Evolutionary conservation across 2,888 invertebrate genomes (phyloP), one percentile per base, ranked within the genome.

Genomic region (Acrocyrtus sp.): DNA sequence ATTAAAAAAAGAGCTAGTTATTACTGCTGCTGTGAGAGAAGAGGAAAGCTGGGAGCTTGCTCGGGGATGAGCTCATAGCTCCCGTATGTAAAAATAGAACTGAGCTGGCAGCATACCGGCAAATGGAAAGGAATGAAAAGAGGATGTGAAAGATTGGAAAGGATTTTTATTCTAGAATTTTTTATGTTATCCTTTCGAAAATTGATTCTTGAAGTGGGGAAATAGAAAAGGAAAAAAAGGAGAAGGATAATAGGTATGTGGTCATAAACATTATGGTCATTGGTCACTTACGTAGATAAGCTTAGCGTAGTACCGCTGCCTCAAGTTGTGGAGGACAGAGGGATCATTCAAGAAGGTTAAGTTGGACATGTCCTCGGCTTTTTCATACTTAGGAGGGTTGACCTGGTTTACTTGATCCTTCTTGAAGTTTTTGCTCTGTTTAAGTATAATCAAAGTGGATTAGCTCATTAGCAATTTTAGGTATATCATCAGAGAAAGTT

Each of bases 301-400:
- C 87, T 96, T 93, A 89, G 91, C 89, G 89, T 93, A 93, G 90
- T 98, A 97, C 90, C 97, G 92, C 89, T 95, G 93, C 89, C 95
- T 95, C 90, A 97, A 91, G 89, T 97, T 97, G 90, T 97, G 93
- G 87, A 98, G 92, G 85, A 97, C 97, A 85, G 96, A 96, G 88
- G 97, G 96, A 88, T 97, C 97, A 90, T 98, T 98, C 88, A 97
- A 92, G 89, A 97, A 97, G 87, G 97, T 96, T 92, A 97, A 92
- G 88, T 96, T 96, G 83, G 96, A 95, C 95, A 97, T 98, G 88
- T 97, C 97, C 89, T 97, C 97, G 87, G 90, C 90, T 91, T 96
- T 97, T 89, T 97, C 96, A 90, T 95, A 98, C 90, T 98, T 98
- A 85, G 97, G 97, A 84, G 98, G 98, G 88, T 98, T 98, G 87